Evolutionary conservation across 1,140 invertebrate genomes (phyloP), one percentile per base, ranked within the genome.

Genomic region (Eubasilissa regina): DNA sequence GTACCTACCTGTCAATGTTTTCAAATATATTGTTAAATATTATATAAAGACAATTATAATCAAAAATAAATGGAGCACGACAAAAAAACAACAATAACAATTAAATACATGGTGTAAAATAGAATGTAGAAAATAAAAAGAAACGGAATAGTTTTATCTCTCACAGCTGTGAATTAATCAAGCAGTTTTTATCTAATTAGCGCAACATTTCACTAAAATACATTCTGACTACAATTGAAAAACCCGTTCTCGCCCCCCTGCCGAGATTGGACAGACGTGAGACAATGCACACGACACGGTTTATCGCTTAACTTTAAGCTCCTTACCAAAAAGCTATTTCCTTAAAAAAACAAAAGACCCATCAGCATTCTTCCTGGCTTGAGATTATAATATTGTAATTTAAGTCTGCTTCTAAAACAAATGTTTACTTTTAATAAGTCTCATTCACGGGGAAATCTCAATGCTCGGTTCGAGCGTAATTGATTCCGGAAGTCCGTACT

Each of bases 291-390:
- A 11, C 6, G n/a, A 68, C 44, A 68, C 43, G 64, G 64, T 68
- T 68, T 68, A 68, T 68, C 44, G 64, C 64, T 68, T 21, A 58
- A 58, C 55, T 62, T 68, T 68, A 68, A 68, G 64, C 64, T 68
- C 17, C 64, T 68, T 68, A 68, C 35, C 35, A 68, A 68, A 68
- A 68, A 68, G 45, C n/a, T 15, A 68, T 47, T 68, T 68, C n/a
- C 64, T 68, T 4, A 51, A 19, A 68, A 68, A 68, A 68, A 68
- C 44, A 68, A 68, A 47, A 17, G 8, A 13, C 1, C 64, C 35
- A 17, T 68, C 62, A 66, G 64, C 44, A 45, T 68, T 68, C 64
- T 68, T 68, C 64, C 44, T n/a, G 64, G 43, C 35, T 68, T 17
- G 64, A 47, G 64, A 68, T 68, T 68, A 45, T 68, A 68, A 68